Base-by-base conservation (phyloP, 2,797 vertebrate species). In the Phoxinus dragarum region DNA sequence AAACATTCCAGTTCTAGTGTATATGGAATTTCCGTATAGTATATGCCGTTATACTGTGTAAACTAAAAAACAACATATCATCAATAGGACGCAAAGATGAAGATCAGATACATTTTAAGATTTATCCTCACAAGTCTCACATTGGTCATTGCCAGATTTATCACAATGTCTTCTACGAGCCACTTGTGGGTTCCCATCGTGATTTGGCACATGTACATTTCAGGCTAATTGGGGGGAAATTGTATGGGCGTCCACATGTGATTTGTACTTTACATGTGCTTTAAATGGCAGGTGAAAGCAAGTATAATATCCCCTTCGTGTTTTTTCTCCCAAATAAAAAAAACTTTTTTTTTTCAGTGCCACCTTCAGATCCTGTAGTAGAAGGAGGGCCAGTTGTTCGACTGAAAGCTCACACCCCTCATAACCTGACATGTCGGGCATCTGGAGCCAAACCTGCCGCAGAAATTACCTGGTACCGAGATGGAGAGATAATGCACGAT, bases 401-500 rank as follows among this genome's bases (percentile, higher is more conserved):
- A 67, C 95, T 98, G 52, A 96, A 97, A 89, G 96, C 95, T 88
- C 95, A 96, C 91, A 92, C 95, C 82, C 94, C 94, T 17, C 95
- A 96, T 78, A 98, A 98, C 93, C 95, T 98, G 88, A 97, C 97
- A 78, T 98, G 97, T 91, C 94, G 90, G 75, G 95, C 96, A 72
- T 95, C 90, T 0, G 96, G 90, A 61, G 96, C 96, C 89, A 98
- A 95, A 85, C 97, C 97, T 42, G 96, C 95, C 0, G 96, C 97
- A 40, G 96, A 97, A 86, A 96, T 98, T 92, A 96, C 95, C 86
- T 98, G 97, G 97, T 97, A 97, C 92, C 93, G 95, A 83, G 96
- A 98, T 34, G 97, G 97, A 79, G 94, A 97, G 92, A 94, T 94
- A 84, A 94, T 97, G 94, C 95, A 96, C 19, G 89, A 93, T 1